Base-by-base conservation (phyloP, 2,888 invertebrate genomes). In the Alsophila aescularia region DNA sequence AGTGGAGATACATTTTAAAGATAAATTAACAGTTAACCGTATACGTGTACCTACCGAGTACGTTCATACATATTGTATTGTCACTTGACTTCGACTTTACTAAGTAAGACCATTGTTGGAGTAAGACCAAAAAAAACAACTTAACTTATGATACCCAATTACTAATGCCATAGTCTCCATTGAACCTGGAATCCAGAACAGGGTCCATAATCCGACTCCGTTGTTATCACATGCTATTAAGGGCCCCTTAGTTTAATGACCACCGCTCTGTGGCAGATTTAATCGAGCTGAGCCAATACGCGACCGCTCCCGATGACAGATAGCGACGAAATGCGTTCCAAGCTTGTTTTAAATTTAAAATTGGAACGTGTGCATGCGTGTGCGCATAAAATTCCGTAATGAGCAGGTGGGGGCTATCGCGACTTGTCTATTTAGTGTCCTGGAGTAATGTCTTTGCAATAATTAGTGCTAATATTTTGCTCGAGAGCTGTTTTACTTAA, bases 241-340 rank as follows among this genome's bases (percentile, higher is more conserved):
- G 71, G 77, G 73, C 64, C 77, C 40, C 81, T 82, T 83, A 82
- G 82, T 85, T 83, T 85, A 85, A 85, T 86, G 85, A 72, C 79
- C 83, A 77, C 82, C 79, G 73, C 73, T 74, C 66, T 73, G 77
- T 73, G 78, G 75, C 75, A 83, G 88, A 88, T 88, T 83, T 85
- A 86, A 88, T 88, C 88, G 81, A 73, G 64, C 53, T 51, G 69
- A 41, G 45, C 41, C 77, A 77, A 75, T 77, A 75, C 76, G 62
- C 84, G 85, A 81, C 81, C 69, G 77, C 78, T 69, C 75, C 70
- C 80, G 89, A 88, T 88, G 89, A 89, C 87, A 88, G 89, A 89
- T 89, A 89, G 80, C 79, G 74, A 77, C 72, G 76, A 79, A 87
- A 81, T 86, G 84, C 77, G 27, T 41, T 64, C 49, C 79, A 83